Evolutionary conservation across 2,797 vertebrate genomes (phyloP).

Genomic region (Gallinago nigripennis): DNA sequence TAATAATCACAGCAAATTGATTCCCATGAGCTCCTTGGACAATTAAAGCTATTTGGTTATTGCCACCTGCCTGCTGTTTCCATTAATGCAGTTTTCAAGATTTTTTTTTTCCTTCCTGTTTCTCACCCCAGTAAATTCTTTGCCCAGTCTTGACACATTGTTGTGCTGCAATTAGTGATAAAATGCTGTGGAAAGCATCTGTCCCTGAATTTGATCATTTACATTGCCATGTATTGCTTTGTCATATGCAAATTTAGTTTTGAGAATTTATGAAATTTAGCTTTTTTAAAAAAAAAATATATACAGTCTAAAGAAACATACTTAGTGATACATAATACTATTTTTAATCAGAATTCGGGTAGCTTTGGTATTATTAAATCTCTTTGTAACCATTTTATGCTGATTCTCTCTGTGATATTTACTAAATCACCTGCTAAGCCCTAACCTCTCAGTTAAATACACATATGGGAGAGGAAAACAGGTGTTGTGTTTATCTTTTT

Average conservation of each 20-base stretch:
- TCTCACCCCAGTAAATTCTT: conserved; percentile 32
- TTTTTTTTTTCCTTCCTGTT: neutral
- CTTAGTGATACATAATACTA: neutral
- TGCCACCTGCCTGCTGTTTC: conserved; percentile 64
- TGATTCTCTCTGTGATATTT: neutral
- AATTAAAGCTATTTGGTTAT: conserved; percentile 68
- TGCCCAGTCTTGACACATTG: neutral
- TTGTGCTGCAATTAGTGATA: neutral
- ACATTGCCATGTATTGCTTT: neutral
- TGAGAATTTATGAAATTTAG: neutral
- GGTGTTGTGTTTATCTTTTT: neutral
- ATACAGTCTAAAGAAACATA: neutral
- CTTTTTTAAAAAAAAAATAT: neutral
- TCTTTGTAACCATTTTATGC: neutral
- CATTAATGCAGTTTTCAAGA: conserved; percentile 52
- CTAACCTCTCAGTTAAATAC: neutral
- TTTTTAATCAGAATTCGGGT: neutral
- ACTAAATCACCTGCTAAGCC: neutral
- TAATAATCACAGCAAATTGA: conserved; percentile 65
- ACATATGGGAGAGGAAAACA: neutral
- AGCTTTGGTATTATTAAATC: neutral
- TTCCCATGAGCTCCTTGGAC: conserved; percentile 50
- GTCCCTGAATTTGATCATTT: neutral
- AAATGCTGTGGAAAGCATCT: neutral
- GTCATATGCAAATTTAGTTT: neutral